Percentiles rank a stretch among this genome's conserved stretches.
phyloP scores from a whole-genome alignment of 2,797 vertebrate genomes.

The Chelidonichthys spinosus region DNA sequence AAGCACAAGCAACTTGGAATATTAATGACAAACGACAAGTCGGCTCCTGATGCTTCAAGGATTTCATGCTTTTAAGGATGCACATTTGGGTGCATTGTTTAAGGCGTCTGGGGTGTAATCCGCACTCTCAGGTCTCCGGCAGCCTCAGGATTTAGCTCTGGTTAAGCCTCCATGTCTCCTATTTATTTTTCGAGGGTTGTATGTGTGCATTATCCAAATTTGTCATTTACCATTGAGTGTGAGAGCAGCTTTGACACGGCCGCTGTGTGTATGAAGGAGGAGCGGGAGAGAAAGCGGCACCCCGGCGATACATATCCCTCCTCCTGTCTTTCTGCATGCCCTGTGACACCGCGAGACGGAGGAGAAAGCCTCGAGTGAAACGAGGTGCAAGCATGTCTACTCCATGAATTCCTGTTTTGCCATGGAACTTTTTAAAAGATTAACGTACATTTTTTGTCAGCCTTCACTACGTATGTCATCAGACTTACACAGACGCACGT shows the following conservation, averaged over 20 bases:
- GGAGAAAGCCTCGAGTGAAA: constrained; percentile 80
- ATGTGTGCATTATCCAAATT: constrained; percentile 85
- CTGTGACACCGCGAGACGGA: constrained; percentile 76
- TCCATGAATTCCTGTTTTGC: constrained; percentile 77
- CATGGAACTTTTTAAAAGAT: constrained; percentile 74
- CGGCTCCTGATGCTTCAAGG: constrained; percentile 80
- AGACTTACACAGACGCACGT: constrained; percentile 62
- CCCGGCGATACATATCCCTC: constrained; percentile 64
- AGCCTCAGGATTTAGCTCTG: constrained; percentile 83
- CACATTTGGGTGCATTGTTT: constrained; percentile 87
- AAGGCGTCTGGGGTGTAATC: constrained; percentile 85
- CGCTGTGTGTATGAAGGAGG: constrained; percentile 70
- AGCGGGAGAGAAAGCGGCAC: constrained; percentile 75
- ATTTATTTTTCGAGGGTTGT: constrained; percentile 81
- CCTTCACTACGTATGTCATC: constrained; percentile 83
- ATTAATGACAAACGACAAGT: constrained; percentile 86
- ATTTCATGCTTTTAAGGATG: constrained; percentile 86
- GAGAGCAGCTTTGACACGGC: constrained; percentile 81
- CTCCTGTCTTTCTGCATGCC: constrained; percentile 65
- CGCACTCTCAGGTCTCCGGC: constrained; percentile 79
- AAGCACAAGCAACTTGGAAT: constrained; percentile 79
- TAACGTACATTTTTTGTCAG: constrained; percentile 77
- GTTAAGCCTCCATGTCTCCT: constrained; percentile 83
- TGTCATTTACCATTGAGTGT: constrained; percentile 82
- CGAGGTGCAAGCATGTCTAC: constrained; percentile 78